Evolutionary conservation across 2,113 vertebrate species (phyloP).

Genomic region (Etia nguti): DNA sequence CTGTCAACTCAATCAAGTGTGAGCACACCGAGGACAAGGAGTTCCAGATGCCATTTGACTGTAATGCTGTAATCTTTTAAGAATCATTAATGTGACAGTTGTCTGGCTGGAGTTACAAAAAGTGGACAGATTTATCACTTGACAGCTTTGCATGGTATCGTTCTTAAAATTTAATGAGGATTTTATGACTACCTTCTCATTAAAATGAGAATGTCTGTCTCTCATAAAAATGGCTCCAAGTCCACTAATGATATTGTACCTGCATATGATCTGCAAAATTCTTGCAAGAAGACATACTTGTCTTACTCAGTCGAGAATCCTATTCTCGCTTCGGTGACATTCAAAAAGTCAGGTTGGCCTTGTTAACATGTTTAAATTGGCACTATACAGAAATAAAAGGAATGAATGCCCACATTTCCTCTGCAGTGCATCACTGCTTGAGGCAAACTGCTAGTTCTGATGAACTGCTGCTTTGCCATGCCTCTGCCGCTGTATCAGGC

Average conservation of each 20-base stretch:
- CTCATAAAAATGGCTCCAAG: neutral
- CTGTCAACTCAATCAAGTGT: slow-evolving; percentile 3
- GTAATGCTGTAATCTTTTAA: neutral
- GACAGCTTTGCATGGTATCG: neutral
- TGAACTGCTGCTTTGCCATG: neutral
- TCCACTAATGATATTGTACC: neutral
- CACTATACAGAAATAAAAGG: slow-evolving; percentile 15
- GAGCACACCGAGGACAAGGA: neutral
- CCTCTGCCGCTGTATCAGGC: neutral
- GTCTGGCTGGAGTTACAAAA: neutral
- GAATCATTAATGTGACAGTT: slow-evolving; percentile 14
- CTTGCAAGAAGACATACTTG: neutral
- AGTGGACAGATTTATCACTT: neutral
- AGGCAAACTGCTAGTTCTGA: slow-evolving; percentile 17
- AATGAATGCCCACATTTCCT: slow-evolving; percentile 3
- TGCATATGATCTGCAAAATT: neutral
- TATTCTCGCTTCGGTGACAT: slow-evolving; percentile 7
- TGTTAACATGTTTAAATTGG: slow-evolving; percentile 24
- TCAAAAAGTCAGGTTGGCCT: slow-evolving; percentile 6
- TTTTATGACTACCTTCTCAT: neutral
- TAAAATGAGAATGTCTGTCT: neutral
- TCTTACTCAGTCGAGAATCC: neutral
- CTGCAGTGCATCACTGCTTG: slow-evolving; percentile 15
- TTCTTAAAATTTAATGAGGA: neutral
- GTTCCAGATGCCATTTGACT: slow-evolving; percentile 3